Base-by-base conservation (phyloP, 2,113 vertebrate species). In the Pteropus alecto region DNA sequence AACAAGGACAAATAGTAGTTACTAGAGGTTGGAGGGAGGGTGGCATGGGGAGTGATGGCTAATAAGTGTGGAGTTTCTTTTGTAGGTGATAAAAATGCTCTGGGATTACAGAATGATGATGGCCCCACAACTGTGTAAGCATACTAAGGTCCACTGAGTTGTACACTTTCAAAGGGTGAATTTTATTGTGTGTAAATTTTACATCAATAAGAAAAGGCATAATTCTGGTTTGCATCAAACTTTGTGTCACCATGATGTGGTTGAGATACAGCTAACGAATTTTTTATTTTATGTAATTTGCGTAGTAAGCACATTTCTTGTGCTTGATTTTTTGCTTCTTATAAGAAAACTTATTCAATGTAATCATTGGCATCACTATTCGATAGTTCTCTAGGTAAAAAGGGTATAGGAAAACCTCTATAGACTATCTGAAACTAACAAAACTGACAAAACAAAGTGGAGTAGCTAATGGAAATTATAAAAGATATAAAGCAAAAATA, bases 271-370 rank as follows among this genome's bases (percentile, higher is more conserved):
- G 6, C 33, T n/a, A 83, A 83, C 65, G 38, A 91, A 93, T 87
- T 35, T 46, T 46, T 89, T 87, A 88, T 94, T 92, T 86, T 87
- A 68, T 60, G 67, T 78, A 51, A 95, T 93, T 82, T 73, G 35
- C n/a, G 77, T 35, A 67, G 2, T 14, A 90, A 38, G 33, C 60
- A 28, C 78, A 48, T 82, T 77, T 82, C 56, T 73, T 73, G 16
- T 30, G n/a, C 7, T 51, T 90, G 38, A 35, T 35, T 28, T 82
- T 87, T 90, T 93, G 68, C 6, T 84, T 90, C 86, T 83, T 38
- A 51, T 33, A 93, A 87, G n/a, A 71, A 85, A 78, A 68, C 15
- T 68, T 21, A 61, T 73, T 86, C n/a, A 79, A 26, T 74, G 12
- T 54, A 73, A 79, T 78, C n/a, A 88, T 28, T 88, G 22, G 1